Conservation (phyloP, 2,113 vertebrate genomes). For the Hymenochirus boettgeri region DNA sequence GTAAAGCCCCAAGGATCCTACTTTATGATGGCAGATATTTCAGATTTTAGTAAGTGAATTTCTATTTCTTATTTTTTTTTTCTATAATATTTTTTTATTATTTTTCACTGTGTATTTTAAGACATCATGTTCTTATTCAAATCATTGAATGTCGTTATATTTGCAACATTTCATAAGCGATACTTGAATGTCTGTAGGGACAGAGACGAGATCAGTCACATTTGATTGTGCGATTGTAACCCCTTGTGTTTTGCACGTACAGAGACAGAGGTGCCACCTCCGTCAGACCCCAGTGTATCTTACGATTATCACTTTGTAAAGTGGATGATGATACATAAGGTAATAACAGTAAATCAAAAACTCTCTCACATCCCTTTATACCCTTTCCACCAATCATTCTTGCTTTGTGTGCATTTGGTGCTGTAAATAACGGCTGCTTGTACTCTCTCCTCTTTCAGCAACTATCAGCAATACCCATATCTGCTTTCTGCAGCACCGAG, state of each 20-base stretch:
- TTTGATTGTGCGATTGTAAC: neutral
- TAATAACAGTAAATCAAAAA: conserved; percentile 48
- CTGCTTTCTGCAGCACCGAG: conserved; percentile 72
- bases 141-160: neutral
- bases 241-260: conserved; percentile 38
- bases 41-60: conserved; percentile 73
- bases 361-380: neutral
- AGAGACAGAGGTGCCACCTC: conserved; percentile 71
- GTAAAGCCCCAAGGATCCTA: conserved; percentile 83
- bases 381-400: neutral
- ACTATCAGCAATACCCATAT: conserved; percentile 81
- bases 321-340: conserved; percentile 90
- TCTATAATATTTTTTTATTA: neutral
- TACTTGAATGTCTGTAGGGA: neutral
- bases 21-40: conserved; percentile 84
- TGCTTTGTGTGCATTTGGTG: neutral
- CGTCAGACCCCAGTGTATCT: conserved; percentile 51
- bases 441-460: conserved; percentile 59
- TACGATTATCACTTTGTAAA: conserved; percentile 78
- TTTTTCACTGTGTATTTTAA: neutral
- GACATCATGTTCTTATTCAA: neutral
- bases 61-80: neutral
- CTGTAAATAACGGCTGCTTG: neutral
- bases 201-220: neutral
- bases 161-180: no score